These are phyloP conservation scores for Myzus persicae DNA, from an alignment of 1,140 invertebrate genomes.

Conservation along the genomic window DNA sequence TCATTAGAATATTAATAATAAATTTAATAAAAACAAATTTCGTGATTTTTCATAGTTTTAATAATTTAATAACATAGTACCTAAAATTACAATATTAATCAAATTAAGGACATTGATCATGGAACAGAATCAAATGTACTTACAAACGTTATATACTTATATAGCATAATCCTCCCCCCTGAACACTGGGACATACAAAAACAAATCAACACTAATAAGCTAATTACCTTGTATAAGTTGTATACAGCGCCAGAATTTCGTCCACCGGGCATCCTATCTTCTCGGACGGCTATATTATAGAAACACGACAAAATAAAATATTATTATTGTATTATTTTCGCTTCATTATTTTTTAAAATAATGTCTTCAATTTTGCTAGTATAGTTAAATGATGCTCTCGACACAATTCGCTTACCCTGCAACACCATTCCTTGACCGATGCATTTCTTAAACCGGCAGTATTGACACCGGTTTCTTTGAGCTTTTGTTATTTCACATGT, in stretches of 20 bases:
- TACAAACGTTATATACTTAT: too few relatives aligned
- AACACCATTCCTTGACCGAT: slow-evolving; percentile 98
- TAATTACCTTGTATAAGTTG: slow-evolving; percentile 91
- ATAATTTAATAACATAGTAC: too few relatives aligned
- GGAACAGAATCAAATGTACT: too few relatives aligned
- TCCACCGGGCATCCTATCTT: slow-evolving; percentile 98
- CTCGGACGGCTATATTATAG: slow-evolving; percentile 82
- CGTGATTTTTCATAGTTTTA: too few relatives aligned
- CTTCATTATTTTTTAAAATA: neutral
- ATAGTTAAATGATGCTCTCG: neutral
- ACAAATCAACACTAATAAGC: too few relatives aligned
- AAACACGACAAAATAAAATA: neutral
- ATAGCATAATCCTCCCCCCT: too few relatives aligned
- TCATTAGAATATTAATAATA: too few relatives aligned
- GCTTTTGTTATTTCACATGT: slow-evolving; percentile 97
- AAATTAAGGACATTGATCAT: too few relatives aligned
- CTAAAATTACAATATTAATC: too few relatives aligned
- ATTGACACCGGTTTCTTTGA: slow-evolving; percentile 97
- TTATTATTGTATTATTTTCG: neutral
- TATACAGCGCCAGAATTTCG: slow-evolving; percentile 98
- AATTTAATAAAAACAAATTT: too few relatives aligned
- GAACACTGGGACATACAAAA: too few relatives aligned
- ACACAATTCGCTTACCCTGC: slow-evolving; percentile 75
- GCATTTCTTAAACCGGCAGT: slow-evolving; percentile 99
- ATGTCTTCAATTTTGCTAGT: neutral